phyloP scores from a whole-genome alignment of 2,888 invertebrate genomes.

The Tupiocoris notatus region DNA sequence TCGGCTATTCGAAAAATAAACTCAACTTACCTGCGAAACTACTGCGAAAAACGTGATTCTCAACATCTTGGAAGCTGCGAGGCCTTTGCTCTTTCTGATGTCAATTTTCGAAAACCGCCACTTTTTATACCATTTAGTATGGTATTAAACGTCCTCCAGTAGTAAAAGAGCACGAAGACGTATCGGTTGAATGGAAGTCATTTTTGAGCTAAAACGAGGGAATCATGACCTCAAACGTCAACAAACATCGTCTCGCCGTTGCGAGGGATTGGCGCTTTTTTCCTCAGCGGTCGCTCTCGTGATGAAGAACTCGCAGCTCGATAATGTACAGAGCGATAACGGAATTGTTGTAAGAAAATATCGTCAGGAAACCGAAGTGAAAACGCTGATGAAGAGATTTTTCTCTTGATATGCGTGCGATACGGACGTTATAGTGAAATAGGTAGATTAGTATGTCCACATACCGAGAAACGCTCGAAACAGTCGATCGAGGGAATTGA shows the following conservation, averaged over 20 bases:
- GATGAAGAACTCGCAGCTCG: no score
- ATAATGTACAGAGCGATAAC: no score
- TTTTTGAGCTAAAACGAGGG: background rate
- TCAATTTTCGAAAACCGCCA: background rate
- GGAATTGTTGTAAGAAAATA: no score
- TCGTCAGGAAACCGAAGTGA: no score
- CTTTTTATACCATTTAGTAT: background rate
- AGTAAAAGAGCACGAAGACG: background rate
- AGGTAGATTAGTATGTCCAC: no score
- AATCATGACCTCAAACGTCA: conserved; percentile 7
- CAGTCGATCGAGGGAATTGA: no score
- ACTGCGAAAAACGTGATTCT: background rate
- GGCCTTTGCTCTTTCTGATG: background rate
- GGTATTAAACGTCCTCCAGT: background rate
- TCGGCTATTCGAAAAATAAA: background rate
- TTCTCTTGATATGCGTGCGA: no score
- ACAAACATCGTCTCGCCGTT: background rate
- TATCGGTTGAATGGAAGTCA: background rate
- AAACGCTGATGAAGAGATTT: no score
- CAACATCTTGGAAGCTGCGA: background rate
- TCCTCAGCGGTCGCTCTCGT: no score
- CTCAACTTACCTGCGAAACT: background rate
- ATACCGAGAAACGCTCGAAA: no score
- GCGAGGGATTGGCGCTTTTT: background rate
- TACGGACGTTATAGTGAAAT: no score